Base-by-base conservation (phyloP, 2,888 invertebrate species). In the Callyntrura guangdongensis region DNA sequence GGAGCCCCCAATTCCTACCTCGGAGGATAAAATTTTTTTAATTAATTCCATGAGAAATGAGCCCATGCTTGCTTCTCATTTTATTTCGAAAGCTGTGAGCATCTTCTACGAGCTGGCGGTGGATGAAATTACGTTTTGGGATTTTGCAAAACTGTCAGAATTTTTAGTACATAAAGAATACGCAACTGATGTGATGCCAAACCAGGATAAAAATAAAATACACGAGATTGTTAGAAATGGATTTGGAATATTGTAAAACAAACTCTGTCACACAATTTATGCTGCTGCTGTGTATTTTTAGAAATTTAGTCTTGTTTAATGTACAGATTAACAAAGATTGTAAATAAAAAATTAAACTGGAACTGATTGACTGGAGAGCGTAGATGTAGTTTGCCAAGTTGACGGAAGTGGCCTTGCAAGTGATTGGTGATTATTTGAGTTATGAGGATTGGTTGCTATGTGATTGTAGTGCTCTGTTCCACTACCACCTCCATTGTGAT, bases 1-100 rank as follows among this genome's bases (percentile, higher is more conserved):
- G 0, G 49, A 22, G 9, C 11, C 6, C 22, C 22, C 47, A 17
- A 8, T 9, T 22, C 1, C 9, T 2, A 6, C 2, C 14, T 17
- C 12, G 14, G 8, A 4, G n/a, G 36, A 25, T 0, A 47, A 36
- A 47, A 77, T 47, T 56, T 36, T 0, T n/a, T 20, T 8, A 6
- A 25, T 86, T 0, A 77, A 77, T 22, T 77, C 86, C 2, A 61
- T 77, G 64, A 77, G 27, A 49, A 53, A 86, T 47, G 64, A 86
- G 17, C 86, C 86, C 11, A 22, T 86, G 0, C 0, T 86, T 0
- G 61, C 59, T 17, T 22, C 77, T 5, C 22, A 77, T 17, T 86
- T 64, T 86, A 17, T 9, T 5, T 86, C 86, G 14, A 56, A 47
- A n/a, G 22, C 47, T 0, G 77, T 77, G n/a, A 4, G n/a, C 9